Evolutionary conservation across 1,140 invertebrate species (phyloP), one percentile per base, ranked within the genome.

Genomic region (Drosophila teissieri): DNA sequence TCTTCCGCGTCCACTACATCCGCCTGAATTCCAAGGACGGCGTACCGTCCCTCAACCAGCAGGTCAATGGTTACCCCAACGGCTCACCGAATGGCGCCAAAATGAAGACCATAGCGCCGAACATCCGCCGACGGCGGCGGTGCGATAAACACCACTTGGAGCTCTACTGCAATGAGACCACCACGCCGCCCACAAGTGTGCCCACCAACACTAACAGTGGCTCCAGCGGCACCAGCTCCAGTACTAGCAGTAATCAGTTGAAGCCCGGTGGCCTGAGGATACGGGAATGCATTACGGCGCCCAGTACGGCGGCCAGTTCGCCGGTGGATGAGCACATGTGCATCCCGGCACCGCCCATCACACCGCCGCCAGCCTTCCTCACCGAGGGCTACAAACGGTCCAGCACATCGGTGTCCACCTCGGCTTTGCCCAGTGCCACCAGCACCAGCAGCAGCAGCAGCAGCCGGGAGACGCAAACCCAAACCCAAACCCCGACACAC

Each of bases 61-160:
- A 62, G 67, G 52, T 68, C 27, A 49, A 73, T 36, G 64, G 73
- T 27, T 40, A 54, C n/a, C 44, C 46, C 51, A 58, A 54, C 37
- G 58, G 44, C n/a, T 31, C 45, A 3, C 65, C 22, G 2, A 70
- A 88, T 85, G 84, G 76, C 68, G 31, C 57, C 72, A 92, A 94
- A 70, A 94, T 95, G 85, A 96, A 95, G 89, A 95, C 94, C 7
- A 94, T 95, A 75, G 94, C 94, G 6, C 94, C 95, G 34, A 93
- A 94, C 70, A 93, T 95, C 67, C 93, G 94, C 10, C 92, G 95
- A 39, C 93, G 94, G 27, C 92, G 94, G 34, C 93, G 94, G 31
- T 94, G 94, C 85, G 94, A 95, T 57, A 94, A 95, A 73, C 94
- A 95, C 82, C 93, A 94, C 56, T 91, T 93, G 53, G 92, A 93